Conservation (phyloP, 2,113 vertebrate genomes). For the Kryptolebias marmoratus region DNA sequence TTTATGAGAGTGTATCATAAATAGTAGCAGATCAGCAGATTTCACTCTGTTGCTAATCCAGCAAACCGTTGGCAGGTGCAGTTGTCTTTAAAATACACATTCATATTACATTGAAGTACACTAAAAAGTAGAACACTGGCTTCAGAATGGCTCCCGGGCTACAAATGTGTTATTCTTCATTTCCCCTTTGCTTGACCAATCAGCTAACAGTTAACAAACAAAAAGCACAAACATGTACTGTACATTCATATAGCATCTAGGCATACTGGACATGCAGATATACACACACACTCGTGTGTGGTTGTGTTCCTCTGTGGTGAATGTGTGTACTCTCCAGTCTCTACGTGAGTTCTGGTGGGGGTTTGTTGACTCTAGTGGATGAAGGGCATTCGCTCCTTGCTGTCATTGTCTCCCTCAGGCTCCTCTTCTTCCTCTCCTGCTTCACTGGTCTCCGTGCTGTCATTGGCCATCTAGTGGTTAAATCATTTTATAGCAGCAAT, state of each 20-base stretch:
- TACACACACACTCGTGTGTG: slow-evolving; percentile 81
- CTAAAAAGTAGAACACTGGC: slow-evolving; percentile 46
- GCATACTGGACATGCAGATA: slow-evolving; percentile 72
- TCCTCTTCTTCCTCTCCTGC: slow-evolving; percentile 98
- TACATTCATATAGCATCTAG: slow-evolving; percentile 35
- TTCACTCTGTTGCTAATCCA: slow-evolving; percentile 12
- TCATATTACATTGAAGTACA: slow-evolving; percentile 52
- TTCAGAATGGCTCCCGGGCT: slow-evolving; percentile 78
- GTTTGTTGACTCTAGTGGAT: slow-evolving; percentile 86
- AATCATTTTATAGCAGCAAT: slow-evolving; percentile 9
- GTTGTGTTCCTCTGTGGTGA: slow-evolving; percentile 70
- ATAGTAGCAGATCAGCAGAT: slow-evolving; percentile 2
- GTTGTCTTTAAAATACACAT: slow-evolving; percentile 35
- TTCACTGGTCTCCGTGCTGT: slow-evolving; percentile 99
- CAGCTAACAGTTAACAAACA: slow-evolving; percentile 75
- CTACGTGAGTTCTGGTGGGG: neutral
- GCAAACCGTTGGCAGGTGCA: slow-evolving; percentile 34
- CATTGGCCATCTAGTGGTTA: slow-evolving; percentile 91
- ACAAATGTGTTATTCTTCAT: slow-evolving; percentile 47
- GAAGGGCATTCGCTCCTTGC: slow-evolving; percentile 98
- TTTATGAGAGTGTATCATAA: slow-evolving; percentile 12
- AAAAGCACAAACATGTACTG: slow-evolving; percentile 34
- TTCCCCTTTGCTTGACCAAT: slow-evolving; percentile 79
- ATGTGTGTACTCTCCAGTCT: slow-evolving; percentile 33
- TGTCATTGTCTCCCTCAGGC: slow-evolving; percentile 94